Conservation (phyloP, 2,888 invertebrate species). For the Subacronicta megacephala region DNA sequence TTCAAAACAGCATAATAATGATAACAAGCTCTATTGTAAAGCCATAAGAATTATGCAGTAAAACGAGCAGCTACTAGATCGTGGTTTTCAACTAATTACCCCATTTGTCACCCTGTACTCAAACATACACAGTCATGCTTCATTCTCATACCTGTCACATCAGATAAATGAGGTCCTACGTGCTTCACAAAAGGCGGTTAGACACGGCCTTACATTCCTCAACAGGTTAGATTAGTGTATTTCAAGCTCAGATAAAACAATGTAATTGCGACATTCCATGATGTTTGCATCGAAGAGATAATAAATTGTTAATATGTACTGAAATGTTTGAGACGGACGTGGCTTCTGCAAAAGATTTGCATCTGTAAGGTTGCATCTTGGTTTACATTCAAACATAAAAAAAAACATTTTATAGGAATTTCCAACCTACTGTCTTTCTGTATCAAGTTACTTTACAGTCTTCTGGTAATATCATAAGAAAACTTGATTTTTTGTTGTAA, state of each 20-base stretch:
- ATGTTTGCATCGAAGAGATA: conserved; percentile 58
- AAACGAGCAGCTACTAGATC: conserved; percentile 52
- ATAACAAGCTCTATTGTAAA: conserved; percentile 23
- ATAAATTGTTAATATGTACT: conserved; percentile 47
- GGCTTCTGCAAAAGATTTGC: conserved; percentile 34
- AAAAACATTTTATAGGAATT: too few species aligned
- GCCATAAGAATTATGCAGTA: conserved; percentile 45
- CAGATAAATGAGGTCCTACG: conserved; percentile 77
- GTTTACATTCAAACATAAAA: too few species aligned
- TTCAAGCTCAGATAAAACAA: conserved; percentile 68
- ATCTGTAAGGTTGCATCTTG: too few species aligned
- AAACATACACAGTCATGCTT: conserved; percentile 56
- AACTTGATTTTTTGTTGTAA: background rate
- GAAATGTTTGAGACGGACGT: conserved; percentile 42
- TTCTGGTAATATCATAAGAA: too few species aligned
- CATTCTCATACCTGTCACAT: conserved; percentile 76
- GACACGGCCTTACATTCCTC: conserved; percentile 78
- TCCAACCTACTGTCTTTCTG: too few species aligned
- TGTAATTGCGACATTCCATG: conserved; percentile 66
- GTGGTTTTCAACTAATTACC: conserved; percentile 75
- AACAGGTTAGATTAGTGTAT: conserved; percentile 69
- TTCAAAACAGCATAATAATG: conserved; percentile 9
- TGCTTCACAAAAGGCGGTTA: conserved; percentile 71
- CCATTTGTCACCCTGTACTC: conserved; percentile 75
- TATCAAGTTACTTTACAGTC: too few species aligned